A percentile compares a stretch with the other conserved stretches of the same genome.
Conservation (phyloP, 2,113 vertebrate species). For the Phoenicopterus ruber region DNA sequence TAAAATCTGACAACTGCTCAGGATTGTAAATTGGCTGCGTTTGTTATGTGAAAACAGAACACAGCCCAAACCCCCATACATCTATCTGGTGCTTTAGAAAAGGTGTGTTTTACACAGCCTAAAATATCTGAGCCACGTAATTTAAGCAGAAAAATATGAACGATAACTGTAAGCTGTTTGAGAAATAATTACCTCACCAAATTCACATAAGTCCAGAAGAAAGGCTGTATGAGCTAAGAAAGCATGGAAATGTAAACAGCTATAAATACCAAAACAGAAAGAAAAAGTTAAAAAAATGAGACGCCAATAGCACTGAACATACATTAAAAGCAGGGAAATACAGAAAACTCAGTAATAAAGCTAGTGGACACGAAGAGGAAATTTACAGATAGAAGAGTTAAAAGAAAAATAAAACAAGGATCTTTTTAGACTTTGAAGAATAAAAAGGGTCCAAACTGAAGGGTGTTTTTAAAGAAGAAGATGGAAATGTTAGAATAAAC, state of each 20-base stretch:
- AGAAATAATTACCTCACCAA: background rate
- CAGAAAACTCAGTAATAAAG: background rate
- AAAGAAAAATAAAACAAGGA: background rate
- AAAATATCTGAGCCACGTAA: background rate
- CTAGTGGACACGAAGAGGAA: background rate
- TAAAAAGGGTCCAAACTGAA: background rate
- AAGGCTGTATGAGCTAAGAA: background rate
- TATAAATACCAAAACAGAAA: background rate
- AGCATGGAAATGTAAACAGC: background rate
- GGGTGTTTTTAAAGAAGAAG: background rate
- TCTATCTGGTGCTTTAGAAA: background rate
- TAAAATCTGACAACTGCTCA: slow-evolving; percentile 17
- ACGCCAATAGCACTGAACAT: background rate
- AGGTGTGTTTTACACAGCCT: background rate
- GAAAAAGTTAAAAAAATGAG: background rate
- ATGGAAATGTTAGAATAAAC: background rate
- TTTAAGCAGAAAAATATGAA: background rate
- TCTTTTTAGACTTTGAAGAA: background rate
- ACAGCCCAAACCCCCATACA: background rate
- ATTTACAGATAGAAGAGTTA: background rate
- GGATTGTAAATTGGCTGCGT: background rate
- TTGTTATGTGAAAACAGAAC: slow-evolving; percentile 5
- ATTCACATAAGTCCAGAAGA: background rate
- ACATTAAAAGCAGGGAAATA: background rate
- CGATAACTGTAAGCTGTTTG: background rate